Percentiles rank a stretch among this genome's conserved stretches.
These are phyloP conservation scores for Dryobota labecula DNA, from an alignment of 2,888 invertebrate species.

Conservation along the genomic window DNA sequence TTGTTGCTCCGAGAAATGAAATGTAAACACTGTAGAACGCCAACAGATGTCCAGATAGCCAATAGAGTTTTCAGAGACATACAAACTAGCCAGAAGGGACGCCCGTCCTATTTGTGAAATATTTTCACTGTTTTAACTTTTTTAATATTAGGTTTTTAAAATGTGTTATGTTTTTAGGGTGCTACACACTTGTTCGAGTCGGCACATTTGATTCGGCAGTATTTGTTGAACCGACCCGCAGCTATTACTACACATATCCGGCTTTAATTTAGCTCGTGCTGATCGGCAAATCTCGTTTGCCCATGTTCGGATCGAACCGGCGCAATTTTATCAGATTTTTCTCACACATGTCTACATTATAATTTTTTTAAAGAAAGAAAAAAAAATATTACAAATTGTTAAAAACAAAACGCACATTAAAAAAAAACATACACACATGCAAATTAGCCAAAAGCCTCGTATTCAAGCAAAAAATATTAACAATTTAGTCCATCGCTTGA, in stretches of 20 bases:
- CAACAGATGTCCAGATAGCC: slow-evolving; percentile 90
- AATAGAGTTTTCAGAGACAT: slow-evolving; percentile 79
- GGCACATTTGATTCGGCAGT: background rate
- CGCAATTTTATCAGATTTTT: background rate
- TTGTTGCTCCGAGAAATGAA: slow-evolving; percentile 89
- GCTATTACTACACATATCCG: background rate
- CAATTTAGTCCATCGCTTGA: too few species aligned
- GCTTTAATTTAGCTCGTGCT: background rate
- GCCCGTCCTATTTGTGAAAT: slow-evolving; percentile 18
- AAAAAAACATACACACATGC: too few species aligned
- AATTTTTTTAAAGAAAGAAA: too few species aligned
- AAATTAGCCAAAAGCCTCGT: too few species aligned
- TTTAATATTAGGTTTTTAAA: background rate
- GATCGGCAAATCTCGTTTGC: too few species aligned
- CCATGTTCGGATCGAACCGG: background rate
- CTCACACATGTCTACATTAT: too few species aligned
- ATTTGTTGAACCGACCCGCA: background rate
- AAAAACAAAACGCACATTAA: too few species aligned
- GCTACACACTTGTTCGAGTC: background rate
- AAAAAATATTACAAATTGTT: too few species aligned
- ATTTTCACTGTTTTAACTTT: background rate
- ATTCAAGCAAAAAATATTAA: too few species aligned
- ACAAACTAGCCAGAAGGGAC: slow-evolving; percentile 73
- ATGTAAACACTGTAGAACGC: slow-evolving; percentile 87
- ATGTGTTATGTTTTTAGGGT: background rate